Evolutionary conservation across 2,888 invertebrate genomes (phyloP), one percentile per base, ranked within the genome.

Genomic region (Bhutanitis thaidina): DNA sequence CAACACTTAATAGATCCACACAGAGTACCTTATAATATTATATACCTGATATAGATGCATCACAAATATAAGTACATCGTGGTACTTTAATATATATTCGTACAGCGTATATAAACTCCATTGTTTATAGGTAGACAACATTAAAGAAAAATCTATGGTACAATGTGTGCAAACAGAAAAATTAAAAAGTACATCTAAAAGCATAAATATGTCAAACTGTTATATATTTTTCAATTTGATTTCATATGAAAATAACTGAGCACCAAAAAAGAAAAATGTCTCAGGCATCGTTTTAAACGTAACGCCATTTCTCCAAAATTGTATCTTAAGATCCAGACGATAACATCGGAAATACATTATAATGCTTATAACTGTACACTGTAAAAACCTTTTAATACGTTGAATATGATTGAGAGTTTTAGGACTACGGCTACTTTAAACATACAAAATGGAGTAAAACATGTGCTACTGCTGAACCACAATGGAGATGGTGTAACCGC

Each of bases 401-500:
- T 20, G 25, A 38, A 38, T 5, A 40, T 12, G 25, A 25, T n/a
- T 14, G 2, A 36, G 7, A 35, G 25, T 48, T 36, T 36, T 4
- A 20, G 5, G 10, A 32, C 39, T 39, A 39, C 27, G 10, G 0
- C 38, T 45, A 38, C 29, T 12, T 38, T 30, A 30, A 46, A 46
- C 36, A 38, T 44, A 36, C 36, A 27, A 36, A 44, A 27, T 37
- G 37, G 46, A 38, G 38, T 46, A 37, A 38, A 38, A 14, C 20
- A 12, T 15, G 16, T 30, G 12, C 41, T 64, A 82, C 52, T 83
- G 66, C 43, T 69, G 74, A 59, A 86, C 76, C 50, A 82, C 77
- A 62, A 85, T 79, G 71, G 82, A 80, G 70, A 86, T 72, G 59
- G 80, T 78, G 71, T 75, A 76, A 34, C 80, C 77, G 76, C 74